phyloP scores from a whole-genome alignment of 2,797 vertebrate genomes.

The Melanotaenia boesemani region DNA sequence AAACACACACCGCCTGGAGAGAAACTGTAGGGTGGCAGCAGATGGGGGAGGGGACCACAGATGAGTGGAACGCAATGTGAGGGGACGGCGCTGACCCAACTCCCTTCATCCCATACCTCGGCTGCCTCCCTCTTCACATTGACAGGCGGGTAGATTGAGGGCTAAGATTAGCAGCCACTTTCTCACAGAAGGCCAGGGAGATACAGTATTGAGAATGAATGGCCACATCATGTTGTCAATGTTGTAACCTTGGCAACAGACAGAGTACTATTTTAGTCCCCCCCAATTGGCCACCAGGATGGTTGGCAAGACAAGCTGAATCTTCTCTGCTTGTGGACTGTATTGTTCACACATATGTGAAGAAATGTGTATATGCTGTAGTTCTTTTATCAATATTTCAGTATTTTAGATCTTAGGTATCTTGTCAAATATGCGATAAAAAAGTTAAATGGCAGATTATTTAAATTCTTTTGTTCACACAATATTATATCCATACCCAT shows the following conservation, averaged over 20 bases:
- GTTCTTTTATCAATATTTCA: constrained; percentile 21
- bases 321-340: constrained; percentile 46
- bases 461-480: background rate
- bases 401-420: background rate
- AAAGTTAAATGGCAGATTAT: background rate
- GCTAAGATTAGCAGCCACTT: constrained; percentile 88
- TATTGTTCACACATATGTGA: constrained; percentile 28
- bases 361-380: background rate
- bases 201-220: constrained; percentile 89
- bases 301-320: constrained; percentile 57
- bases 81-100: constrained; percentile 67
- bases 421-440: background rate
- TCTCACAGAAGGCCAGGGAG: constrained; percentile 89
- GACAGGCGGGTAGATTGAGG: constrained; percentile 87
- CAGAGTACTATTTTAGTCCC: constrained; percentile 85
- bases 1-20: constrained; percentile 63
- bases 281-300: constrained; percentile 73
- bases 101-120: constrained; percentile 76
- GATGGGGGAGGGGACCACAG: constrained; percentile 45
- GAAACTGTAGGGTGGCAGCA: constrained; percentile 47
- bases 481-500: background rate
- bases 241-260: constrained; percentile 91
- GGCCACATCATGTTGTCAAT: constrained; percentile 89
- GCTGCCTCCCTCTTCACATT: constrained; percentile 77
- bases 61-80: constrained; percentile 60